A percentile compares a stretch with the other conserved stretches of the same genome.
phyloP scores from a whole-genome alignment of 2,888 invertebrate species.

The Thereva unica region DNA sequence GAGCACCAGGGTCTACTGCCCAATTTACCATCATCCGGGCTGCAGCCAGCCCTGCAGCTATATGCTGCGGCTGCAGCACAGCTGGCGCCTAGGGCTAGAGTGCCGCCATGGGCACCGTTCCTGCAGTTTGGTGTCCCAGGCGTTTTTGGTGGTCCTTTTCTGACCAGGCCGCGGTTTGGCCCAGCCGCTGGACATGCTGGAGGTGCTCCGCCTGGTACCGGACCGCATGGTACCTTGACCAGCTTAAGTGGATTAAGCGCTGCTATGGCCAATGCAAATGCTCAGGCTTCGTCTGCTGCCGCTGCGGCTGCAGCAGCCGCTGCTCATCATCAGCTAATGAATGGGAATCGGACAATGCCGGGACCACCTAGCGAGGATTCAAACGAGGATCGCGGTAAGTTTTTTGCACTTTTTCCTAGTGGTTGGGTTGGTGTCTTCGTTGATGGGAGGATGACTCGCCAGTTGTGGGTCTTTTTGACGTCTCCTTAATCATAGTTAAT shows the following conservation, averaged over 20 bases:
- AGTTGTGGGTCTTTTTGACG: no score
- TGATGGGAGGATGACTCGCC: no score
- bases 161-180: conserved; percentile 50
- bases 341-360: conserved; percentile 48
- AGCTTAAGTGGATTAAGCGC: conserved; percentile 45
- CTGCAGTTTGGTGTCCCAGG: conserved; percentile 60
- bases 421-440: no score
- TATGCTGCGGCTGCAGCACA: conserved; percentile 71
- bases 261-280: conserved; percentile 52
- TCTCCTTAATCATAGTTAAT: no score
- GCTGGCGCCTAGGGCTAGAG: conserved; percentile 59
- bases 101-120: conserved; percentile 66
- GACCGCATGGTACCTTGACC: conserved; percentile 49
- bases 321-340: conserved; percentile 48
- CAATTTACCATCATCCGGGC: conserved; percentile 57
- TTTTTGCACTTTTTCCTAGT: conserved; percentile 44
- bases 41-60: conserved; percentile 72
- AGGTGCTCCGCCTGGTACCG: conserved; percentile 42
- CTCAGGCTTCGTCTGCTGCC: conserved; percentile 45
- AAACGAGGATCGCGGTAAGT: conserved; percentile 62
- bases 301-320: conserved; percentile 51
- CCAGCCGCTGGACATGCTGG: conserved; percentile 45
- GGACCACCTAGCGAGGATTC: conserved; percentile 64
- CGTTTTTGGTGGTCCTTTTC: conserved; percentile 54
- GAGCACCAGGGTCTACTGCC: conserved; percentile 56